These are phyloP conservation scores for Phalloptychus januarius DNA, from an alignment of 2,797 vertebrate species.

Conservation along the genomic window DNA sequence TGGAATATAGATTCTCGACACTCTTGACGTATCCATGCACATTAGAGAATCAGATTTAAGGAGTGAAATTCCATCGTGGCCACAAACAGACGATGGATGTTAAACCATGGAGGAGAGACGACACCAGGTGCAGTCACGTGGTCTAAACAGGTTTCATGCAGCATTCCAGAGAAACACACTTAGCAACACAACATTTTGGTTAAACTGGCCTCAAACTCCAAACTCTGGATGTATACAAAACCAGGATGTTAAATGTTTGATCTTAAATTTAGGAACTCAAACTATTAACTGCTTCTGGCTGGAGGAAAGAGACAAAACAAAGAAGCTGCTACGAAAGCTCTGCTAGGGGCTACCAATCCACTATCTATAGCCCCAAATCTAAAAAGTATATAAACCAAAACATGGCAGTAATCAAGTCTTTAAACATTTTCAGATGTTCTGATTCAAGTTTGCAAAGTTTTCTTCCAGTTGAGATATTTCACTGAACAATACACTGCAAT, in stretches of 20 bases:
- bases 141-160: constrained; percentile 27
- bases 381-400: background rate
- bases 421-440: background rate
- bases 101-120: constrained; percentile 32
- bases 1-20: constrained; percentile 38
- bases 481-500: too few species aligned
- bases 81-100: constrained; percentile 50
- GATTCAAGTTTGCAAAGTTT: background rate
- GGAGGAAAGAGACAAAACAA: background rate
- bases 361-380: background rate
- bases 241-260: background rate
- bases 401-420: background rate
- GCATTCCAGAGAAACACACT: constrained; percentile 2
- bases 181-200: background rate
- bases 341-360: background rate
- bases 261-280: background rate
- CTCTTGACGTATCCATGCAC: constrained; percentile 22
- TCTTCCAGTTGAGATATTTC: background rate
- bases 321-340: background rate
- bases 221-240: background rate
- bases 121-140: constrained; percentile 17
- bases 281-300: background rate
- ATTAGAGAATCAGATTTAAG: constrained; percentile 53
- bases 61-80: constrained; percentile 41
- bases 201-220: background rate